Conservation (phyloP, 2,888 invertebrate species). For the Epinotia ramella region DNA sequence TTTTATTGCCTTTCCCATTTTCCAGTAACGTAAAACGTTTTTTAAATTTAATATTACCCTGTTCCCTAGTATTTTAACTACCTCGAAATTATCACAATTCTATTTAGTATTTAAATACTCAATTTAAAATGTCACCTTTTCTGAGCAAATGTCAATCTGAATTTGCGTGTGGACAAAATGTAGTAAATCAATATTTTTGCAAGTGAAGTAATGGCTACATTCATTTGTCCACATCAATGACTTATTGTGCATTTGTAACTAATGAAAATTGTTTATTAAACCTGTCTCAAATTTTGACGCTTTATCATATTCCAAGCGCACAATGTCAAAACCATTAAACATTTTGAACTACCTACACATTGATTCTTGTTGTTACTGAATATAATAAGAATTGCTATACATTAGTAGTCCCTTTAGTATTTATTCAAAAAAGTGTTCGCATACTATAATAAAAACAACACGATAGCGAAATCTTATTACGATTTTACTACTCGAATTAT, state of each 20-base stretch:
- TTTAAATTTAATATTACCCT: constrained; percentile 55
- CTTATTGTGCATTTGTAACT: background rate
- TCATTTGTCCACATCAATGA: background rate
- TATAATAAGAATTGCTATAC: constrained; percentile 33
- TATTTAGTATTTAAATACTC: constrained; percentile 14
- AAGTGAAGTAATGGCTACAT: background rate
- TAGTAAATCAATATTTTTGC: background rate
- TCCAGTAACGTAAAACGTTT: constrained; percentile 52
- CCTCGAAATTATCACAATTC: constrained; percentile 60
- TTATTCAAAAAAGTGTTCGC: constrained; percentile 42
- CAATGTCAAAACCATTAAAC: constrained; percentile 20
- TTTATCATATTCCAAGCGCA: constrained; percentile 31
- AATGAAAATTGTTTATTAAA: background rate
- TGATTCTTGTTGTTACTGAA: constrained; percentile 34
- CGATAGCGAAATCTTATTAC: constrained; percentile 18
- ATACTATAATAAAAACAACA: constrained; percentile 18
- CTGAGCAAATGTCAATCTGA: background rate
- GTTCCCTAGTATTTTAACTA: constrained; percentile 64
- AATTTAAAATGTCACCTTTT: background rate
- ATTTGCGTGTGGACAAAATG: constrained; percentile 1
- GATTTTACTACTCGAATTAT: constrained; percentile 31
- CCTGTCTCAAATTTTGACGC: background rate
- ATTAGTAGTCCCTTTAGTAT: constrained; percentile 28
- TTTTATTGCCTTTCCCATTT: constrained; percentile 37
- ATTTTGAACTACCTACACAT: constrained; percentile 10